Evolutionary conservation across 2,113 vertebrate species (phyloP).

Genomic region (Myrmophylax atrothorax): DNA sequence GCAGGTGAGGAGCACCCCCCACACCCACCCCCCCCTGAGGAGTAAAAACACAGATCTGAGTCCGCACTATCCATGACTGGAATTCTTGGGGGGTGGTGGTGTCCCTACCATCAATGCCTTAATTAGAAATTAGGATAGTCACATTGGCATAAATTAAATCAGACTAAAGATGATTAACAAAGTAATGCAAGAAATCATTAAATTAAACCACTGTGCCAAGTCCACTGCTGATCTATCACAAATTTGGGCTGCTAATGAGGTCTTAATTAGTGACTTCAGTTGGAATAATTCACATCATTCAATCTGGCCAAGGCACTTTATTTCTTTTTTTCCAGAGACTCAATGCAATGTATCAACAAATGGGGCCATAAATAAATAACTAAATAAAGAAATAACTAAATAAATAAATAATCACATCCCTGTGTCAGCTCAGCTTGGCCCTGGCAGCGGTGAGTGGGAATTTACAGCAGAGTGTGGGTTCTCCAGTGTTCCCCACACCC

Average conservation of each 20-base stretch:
- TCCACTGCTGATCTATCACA: slow-evolving; percentile 80
- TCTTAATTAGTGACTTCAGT: slow-evolving; percentile 80
- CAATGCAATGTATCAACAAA: neutral
- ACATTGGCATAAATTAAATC: slow-evolving; percentile 82
- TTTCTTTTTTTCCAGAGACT: neutral
- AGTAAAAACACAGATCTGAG: neutral
- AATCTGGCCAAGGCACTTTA: slow-evolving; percentile 45
- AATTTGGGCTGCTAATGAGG: slow-evolving; percentile 83
- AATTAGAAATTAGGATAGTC: slow-evolving; percentile 82
- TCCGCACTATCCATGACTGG: slow-evolving; percentile 26
- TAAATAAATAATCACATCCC: neutral
- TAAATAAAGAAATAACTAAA: neutral
- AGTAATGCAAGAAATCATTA: slow-evolving; percentile 85
- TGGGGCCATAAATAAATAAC: slow-evolving; percentile 21
- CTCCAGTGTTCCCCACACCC: neutral
- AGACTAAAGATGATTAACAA: slow-evolving; percentile 84
- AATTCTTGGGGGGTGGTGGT: slow-evolving; percentile 28
- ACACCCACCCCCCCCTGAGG: fast-evolving
- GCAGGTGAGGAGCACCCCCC: too few relatives aligned
- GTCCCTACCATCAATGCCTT: slow-evolving; percentile 73
- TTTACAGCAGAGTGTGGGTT: neutral
- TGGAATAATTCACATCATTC: slow-evolving; percentile 77
- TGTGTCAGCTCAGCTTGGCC: neutral
- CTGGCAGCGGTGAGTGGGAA: neutral
- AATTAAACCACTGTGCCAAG: slow-evolving; percentile 81